Base-by-base conservation (phyloP, 2,113 vertebrate genomes). In the Varanus salvator region DNA sequence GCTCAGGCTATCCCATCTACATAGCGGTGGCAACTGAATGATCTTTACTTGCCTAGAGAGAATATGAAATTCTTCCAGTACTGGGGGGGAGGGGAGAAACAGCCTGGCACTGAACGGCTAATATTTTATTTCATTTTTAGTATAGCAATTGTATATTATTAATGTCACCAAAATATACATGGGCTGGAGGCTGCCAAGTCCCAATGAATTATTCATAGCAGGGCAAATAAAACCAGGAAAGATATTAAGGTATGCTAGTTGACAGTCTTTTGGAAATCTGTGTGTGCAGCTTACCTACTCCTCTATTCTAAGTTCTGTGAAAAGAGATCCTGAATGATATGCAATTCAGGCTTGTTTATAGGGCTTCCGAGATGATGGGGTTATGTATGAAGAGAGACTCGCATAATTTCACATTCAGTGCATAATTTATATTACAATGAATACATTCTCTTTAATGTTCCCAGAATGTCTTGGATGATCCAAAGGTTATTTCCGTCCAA, bases 141-240 rank as follows among this genome's bases (percentile, higher is more conserved):
- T 88, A 87, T 80, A 85, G 25, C 17, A 84, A 89, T 29, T 85
- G 64, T 93, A 93, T 95, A 87, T 93, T 92, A 93, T 50, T 38
- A 85, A 29, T 69, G 87, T 71, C 76, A 74, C 85, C 88, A 88
- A 68, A 68, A 91, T 92, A 91, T 77, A 90, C 90, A 88, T 90
- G 68, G 31, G 86, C 92, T 93, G 78, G 68, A 68, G n/a, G 50
- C 80, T 91, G 54, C 90, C 93, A 87, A 85, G 84, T 84, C 80
- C 27, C 76, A 88, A 90, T 92, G 84, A 90, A 92, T 94, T 90
- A 93, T 93, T 95, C 87, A 91, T 87, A 54, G 17, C 25, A 64
- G 66, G 8, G 15, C 50, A 93, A 89, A 88, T 72, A 86, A 64
- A 89, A 93, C 86, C n/a, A 60, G 68, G 84, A 91, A 90, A 87